Conservation (phyloP, 2,113 vertebrate species). For the Crotalus viridis region DNA sequence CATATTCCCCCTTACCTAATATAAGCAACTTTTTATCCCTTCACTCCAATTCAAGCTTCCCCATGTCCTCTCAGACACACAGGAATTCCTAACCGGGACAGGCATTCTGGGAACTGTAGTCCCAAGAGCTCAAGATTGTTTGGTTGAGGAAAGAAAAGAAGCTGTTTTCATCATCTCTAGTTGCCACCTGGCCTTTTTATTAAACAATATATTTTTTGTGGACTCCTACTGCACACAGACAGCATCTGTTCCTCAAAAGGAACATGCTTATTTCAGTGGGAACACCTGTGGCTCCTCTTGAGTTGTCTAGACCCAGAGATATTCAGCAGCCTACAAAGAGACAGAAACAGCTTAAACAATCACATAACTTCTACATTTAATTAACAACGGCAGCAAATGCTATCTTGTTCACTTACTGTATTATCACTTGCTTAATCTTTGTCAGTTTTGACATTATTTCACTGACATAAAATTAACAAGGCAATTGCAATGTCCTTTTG, state of each 20-base stretch:
- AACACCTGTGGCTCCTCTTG: background rate
- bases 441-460: slow-evolving; percentile 19
- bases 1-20: background rate
- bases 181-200: background rate
- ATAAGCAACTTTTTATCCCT: background rate
- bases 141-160: background rate
- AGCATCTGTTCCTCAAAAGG: background rate
- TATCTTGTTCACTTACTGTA: background rate
- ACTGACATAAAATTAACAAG: slow-evolving; percentile 23
- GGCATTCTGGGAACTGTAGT: background rate
- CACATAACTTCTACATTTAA: slow-evolving; percentile 21
- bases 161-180: background rate
- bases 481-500: background rate
- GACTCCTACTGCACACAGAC: background rate
- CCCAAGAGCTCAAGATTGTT: background rate
- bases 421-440: slow-evolving; percentile 21
- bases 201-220: background rate
- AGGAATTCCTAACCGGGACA: background rate
- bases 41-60: background rate
- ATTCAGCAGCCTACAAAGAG: background rate
- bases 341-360: background rate
- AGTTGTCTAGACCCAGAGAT: background rate
- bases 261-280: background rate
- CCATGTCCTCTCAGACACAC: background rate
- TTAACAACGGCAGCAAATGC: slow-evolving; percentile 26